Evolutionary conservation across 2,113 vertebrate genomes (phyloP), one percentile per base, ranked within the genome.

Genomic region (Seriola dumerili): DNA sequence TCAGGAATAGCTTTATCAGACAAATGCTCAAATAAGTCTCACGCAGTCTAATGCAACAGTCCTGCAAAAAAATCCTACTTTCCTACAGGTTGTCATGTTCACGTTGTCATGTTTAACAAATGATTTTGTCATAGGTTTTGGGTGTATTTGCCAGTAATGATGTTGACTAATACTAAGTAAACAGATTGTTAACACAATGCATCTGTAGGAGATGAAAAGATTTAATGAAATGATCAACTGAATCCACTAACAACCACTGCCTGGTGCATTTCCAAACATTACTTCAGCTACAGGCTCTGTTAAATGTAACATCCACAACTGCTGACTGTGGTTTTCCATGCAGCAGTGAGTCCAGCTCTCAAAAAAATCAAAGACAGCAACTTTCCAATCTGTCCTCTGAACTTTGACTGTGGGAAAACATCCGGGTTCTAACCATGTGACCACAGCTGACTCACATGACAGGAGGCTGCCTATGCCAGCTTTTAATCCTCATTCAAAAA

Each of bases 371-470:
- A 64, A 83, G 72, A 64, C 89, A 92, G 88, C 91, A 92, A 86
- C 75, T 93, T 92, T 88, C 55, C 78, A 84, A 66, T 63, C 72
- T 87, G 4, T 77, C 81, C 81, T 90, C 63, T 91, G 90, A 92
- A 92, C 91, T 93, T 90, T 90, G 91, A 89, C 87, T 80, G 65
- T n/a, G 61, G 44, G 71, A 85, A 88, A 91, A 93, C 91, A 93
- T 93, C 92, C 94, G 91, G 93, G 91, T 91, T 91, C 67, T 85
- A 72, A 34, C 84, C 90, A 92, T 76, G 92, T 93, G 93, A 92
- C 85, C 85, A 50, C 75, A 72, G 72, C 85, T 71, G 65, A 40
- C 91, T 94, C 94, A 94, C 94, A 94, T 94, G 94, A 94, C 91
- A 89, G 63, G 54, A 63, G 75, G 67, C 70, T 55, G 72, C 42